A percentile compares a stretch with the other conserved stretches of the same genome.
phyloP scores from a whole-genome alignment of 2,888 invertebrate genomes.

The Thera britannica region DNA sequence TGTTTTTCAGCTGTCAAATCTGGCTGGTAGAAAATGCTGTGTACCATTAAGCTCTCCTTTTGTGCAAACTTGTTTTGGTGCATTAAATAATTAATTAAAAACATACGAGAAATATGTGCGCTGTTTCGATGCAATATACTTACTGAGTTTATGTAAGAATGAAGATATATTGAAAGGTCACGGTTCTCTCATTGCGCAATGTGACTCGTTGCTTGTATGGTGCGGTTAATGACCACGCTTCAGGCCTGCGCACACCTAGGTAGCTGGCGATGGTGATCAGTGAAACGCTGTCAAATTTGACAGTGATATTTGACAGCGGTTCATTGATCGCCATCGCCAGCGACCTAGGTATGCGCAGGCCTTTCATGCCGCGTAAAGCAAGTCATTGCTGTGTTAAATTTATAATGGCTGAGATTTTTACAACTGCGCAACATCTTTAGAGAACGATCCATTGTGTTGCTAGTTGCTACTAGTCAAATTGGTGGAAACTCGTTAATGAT shows the following conservation, averaged over 20 bases:
- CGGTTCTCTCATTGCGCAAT: conserved; percentile 59
- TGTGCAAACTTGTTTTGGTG: too few relatives aligned
- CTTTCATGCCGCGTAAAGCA: conserved; percentile 29
- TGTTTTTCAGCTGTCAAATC: too few relatives aligned
- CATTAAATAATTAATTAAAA: too few relatives aligned
- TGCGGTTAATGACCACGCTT: conserved; percentile 50
- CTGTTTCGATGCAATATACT: conserved; percentile 36
- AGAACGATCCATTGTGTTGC: conserved; percentile 5
- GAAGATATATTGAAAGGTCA: conserved; percentile 58
- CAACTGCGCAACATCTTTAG: conserved; percentile 10
- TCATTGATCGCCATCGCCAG: too few relatives aligned
- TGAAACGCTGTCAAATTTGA: too few relatives aligned
- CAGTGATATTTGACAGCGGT: too few relatives aligned
- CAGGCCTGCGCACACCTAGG: not conserved
- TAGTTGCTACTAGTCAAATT: not conserved
- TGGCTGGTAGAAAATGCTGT: too few relatives aligned
- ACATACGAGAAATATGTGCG: not conserved
- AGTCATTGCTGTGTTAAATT: conserved; percentile 33
- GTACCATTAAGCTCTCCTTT: too few relatives aligned
- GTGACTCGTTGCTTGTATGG: conserved; percentile 22
- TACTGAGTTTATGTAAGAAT: conserved; percentile 45
- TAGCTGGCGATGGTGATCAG: too few relatives aligned
- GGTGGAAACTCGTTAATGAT: not conserved
- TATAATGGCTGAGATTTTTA: conserved; percentile 19
- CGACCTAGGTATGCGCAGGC: too few relatives aligned